phyloP scores from a whole-genome alignment of 1,140 invertebrate species.

The Cataglyphis hispanica region DNA sequence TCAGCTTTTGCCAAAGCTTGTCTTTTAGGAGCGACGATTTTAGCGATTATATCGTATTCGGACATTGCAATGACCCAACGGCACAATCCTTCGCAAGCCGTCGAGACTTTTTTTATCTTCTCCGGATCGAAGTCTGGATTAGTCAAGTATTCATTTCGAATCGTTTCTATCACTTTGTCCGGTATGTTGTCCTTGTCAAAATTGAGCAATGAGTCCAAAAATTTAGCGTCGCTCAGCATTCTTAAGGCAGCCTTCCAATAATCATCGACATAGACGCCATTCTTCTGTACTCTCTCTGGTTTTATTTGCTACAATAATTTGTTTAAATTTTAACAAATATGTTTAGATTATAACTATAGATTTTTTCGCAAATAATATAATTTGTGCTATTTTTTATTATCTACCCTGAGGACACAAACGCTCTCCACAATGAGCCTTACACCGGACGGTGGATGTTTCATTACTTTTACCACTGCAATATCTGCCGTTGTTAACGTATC shows the following conservation, averaged over 20 bases:
- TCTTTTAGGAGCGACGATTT: slow-evolving; percentile 95
- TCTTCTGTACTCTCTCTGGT: slow-evolving; percentile 92
- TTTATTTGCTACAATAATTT: slow-evolving; percentile 89
- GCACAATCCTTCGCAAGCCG: slow-evolving; percentile 93
- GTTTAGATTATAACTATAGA: neutral
- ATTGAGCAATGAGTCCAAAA: slow-evolving; percentile 93
- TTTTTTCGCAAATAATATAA: neutral
- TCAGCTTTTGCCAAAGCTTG: slow-evolving; percentile 93
- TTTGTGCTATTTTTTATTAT: neutral
- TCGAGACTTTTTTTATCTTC: slow-evolving; percentile 93
- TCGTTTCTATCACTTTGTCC: slow-evolving; percentile 92
- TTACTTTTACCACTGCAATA: slow-evolving; percentile 97
- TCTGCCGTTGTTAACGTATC: slow-evolving; percentile 97
- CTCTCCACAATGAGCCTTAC: slow-evolving; percentile 98
- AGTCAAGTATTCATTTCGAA: slow-evolving; percentile 93
- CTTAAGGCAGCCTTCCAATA: slow-evolving; percentile 97
- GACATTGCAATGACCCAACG: slow-evolving; percentile 97
- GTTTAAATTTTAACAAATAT: neutral
- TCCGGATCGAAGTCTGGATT: slow-evolving; percentile 97
- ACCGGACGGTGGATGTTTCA: slow-evolving; percentile 98
- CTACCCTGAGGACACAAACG: slow-evolving; percentile 96
- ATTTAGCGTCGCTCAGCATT: slow-evolving; percentile 96
- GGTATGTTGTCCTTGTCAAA: slow-evolving; percentile 98
- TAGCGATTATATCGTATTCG: slow-evolving; percentile 97
- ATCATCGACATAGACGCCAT: slow-evolving; percentile 94